Base-by-base conservation (phyloP, 92 coral and sea anemone genomes). In the Porites rus region DNA sequence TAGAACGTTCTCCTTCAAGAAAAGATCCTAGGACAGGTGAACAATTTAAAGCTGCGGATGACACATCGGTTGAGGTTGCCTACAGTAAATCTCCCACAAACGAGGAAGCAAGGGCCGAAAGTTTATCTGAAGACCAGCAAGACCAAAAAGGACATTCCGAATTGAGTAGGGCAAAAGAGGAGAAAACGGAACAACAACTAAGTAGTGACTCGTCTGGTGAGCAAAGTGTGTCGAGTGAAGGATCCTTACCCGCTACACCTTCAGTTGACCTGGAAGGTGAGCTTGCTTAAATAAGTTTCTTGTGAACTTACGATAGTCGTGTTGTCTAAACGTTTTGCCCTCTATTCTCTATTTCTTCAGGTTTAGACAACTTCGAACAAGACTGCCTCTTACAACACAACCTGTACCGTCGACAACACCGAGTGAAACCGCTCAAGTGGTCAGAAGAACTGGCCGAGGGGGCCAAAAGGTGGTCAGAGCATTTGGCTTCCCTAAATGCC, bases 361-460 rank as follows among this genome's bases (percentile, higher is more conserved):
- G 73, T 11, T 84, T 92, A 85, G 92, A 92, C 62, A 90, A 90
- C 51, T 95, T 97, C 74, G 95, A 97, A 74, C 95, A 89, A n/a
- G 94, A 97, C 61, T 97, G 99, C 65, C 87, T 97, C 10, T 71
- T 91, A 46, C 90, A 90, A 38, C 99, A 97, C 94, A 97, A 97
- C 92, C 75, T 88, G 19, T 93, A 90, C 83, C 98, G 98, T 13
- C 94, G 95, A 10, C 98, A 92, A 77, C 98, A 95, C 69, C 87
- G 96, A 54, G 94, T 85, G 13, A 82, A 83, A 67, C 89, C 96
- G 83, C 89, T 95, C 65, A 76, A 88, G 46, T 95, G 98, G 98
- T 95, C 98, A 7, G 93, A 88, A 21, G 93, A 90, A 51, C 91
- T 93, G 72, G 93, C 98, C 10, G 87, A 76, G 69, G 93, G 80